Evolutionary conservation across 2,113 vertebrate genomes (phyloP), one percentile per base, ranked within the genome.

Genomic region (Polyodon spathula): DNA sequence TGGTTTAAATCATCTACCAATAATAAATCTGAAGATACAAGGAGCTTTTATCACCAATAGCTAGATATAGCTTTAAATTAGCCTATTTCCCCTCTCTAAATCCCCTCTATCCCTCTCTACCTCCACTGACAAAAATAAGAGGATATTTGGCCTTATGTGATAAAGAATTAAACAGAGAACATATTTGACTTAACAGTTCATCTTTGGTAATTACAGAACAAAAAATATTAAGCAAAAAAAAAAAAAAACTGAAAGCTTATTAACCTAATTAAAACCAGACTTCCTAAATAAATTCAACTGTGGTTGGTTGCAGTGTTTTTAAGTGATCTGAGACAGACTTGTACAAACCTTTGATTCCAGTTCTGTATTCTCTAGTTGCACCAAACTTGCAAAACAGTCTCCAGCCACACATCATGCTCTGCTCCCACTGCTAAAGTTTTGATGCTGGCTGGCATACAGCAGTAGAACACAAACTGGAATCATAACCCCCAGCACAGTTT

Each of bases 151-250:
- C 92, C 94, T 93, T 81, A 80, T 89, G 87, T 89, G 86, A 90
- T 94, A 94, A 96, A 95, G 92, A 91, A 93, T 93, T 90, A 85
- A 92, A 92, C 88, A 91, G 86, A 92, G 86, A 93, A 91, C 88
- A 88, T 88, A 88, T 88, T 89, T 89, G 86, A 86, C 80, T 88
- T 89, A 86, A 87, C 86, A 86, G 85, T 95, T 89, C 81, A 90
- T 97, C 95, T 98, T 98, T 97, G 95, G 94, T 97, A 91, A 88
- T 90, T 90, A 94, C 91, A 89, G 86, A 84, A 80, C 78, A 76
- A 78, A 74, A 84, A 84, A 85, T 73, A 86, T 82, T 73, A 84
- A 83, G 83, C 73, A 69, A 74, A 78, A 78, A 83, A 89, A 86
- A 87, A 85, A 83, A 89, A 82, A 78, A 77, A 87, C 78, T 60